Percentiles rank a stretch among this genome's conserved stretches.
Evolutionary conservation across 2,888 invertebrate genomes (phyloP).

Genomic region (Eupithecia subumbrata): DNA sequence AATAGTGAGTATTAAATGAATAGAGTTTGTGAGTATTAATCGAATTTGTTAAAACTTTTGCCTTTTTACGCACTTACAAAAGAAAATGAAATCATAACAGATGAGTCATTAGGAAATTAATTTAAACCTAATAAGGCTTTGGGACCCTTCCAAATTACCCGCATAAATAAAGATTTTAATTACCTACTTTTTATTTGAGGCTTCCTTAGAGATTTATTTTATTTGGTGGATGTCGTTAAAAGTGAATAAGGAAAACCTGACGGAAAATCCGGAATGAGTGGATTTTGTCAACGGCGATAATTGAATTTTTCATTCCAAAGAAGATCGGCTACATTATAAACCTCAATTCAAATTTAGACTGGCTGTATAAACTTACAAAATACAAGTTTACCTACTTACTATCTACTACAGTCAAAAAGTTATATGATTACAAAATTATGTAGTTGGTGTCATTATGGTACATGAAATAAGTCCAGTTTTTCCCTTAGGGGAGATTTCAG

Average conservation of each 20-base stretch:
- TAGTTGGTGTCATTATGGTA: no score
- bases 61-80: background rate
- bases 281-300: conserved; percentile 1
- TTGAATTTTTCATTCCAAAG: background rate
- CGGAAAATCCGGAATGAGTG: background rate
- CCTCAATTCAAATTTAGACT: background rate
- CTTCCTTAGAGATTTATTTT: conserved; percentile 1
- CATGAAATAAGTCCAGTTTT: no score
- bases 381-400: no score
- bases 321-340: background rate
- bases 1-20: background rate
- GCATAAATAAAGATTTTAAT: conserved; percentile 18
- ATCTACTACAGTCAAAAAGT: no score
- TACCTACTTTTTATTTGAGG: conserved; percentile 5
- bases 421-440: no score
- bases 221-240: conserved; percentile 14
- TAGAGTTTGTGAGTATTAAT: no score
- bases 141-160: background rate
- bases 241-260: conserved; percentile 13
- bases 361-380: no score
- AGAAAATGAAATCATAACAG: background rate
- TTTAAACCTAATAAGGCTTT: background rate
- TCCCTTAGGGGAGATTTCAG: no score
- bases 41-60: background rate
- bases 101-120: conserved; percentile 6